Conservation (phyloP, 2,113 vertebrate genomes). For the Chaetorhynchus papuensis region DNA sequence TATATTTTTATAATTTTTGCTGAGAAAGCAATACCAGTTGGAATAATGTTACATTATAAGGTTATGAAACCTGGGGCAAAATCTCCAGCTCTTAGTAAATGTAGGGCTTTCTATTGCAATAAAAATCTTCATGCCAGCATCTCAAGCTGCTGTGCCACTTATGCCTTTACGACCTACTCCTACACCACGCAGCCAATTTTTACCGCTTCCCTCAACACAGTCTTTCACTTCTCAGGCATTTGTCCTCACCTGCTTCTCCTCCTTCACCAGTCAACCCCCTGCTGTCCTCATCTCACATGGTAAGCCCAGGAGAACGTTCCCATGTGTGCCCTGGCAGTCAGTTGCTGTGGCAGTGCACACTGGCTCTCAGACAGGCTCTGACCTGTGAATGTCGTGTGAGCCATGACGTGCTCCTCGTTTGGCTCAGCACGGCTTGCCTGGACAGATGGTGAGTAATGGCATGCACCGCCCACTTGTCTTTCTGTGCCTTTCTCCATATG, state of each 20-base stretch:
- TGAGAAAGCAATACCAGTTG: background rate
- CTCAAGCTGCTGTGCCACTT: background rate
- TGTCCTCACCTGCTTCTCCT: background rate
- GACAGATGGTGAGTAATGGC: conserved; percentile 35
- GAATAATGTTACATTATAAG: background rate
- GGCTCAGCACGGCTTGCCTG: background rate
- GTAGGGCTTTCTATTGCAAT: background rate
- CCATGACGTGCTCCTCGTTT: background rate
- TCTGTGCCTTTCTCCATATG: conserved; percentile 7
- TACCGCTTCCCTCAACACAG: background rate
- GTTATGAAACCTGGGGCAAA: background rate
- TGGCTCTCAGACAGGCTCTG: background rate
- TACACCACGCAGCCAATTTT: background rate
- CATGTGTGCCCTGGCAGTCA: background rate
- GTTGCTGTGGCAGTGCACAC: background rate
- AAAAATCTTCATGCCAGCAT: background rate
- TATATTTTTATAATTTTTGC: background rate
- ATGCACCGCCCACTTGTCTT: background rate
- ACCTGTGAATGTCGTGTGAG: background rate
- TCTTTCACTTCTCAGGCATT: background rate
- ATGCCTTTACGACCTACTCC: background rate
- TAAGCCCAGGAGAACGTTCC: background rate
- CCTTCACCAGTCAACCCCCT: background rate
- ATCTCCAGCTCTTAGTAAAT: background rate
- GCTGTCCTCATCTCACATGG: fast-evolving